Evolutionary conservation across 1,140 invertebrate species (phyloP).

Genomic region (Akabosia matsudoensis): DNA sequence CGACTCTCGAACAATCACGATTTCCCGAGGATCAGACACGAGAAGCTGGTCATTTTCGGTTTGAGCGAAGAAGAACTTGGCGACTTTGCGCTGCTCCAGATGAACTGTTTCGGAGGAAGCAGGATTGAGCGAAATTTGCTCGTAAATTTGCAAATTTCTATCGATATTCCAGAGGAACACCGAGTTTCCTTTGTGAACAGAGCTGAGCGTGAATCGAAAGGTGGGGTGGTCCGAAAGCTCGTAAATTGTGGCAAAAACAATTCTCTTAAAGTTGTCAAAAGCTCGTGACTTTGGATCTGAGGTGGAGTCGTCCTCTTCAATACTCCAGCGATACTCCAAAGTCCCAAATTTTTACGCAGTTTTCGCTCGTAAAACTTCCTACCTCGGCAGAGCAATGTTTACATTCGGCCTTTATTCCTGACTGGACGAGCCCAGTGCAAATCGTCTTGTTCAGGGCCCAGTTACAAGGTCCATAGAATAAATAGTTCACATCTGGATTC

Average conservation of each 20-base stretch:
- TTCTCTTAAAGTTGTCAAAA: slow-evolving; percentile 34
- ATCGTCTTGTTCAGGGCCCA: slow-evolving; percentile 36
- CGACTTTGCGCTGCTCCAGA: slow-evolving; percentile 28
- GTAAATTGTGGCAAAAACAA: slow-evolving; percentile 37
- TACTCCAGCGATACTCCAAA: slow-evolving; percentile 32
- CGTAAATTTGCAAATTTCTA: slow-evolving; percentile 32
- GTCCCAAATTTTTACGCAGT: slow-evolving; percentile 38
- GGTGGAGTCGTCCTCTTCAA: background rate
- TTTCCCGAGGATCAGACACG: background rate
- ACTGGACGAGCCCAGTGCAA: background rate
- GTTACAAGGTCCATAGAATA: slow-evolving; percentile 40
- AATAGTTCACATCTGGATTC: slow-evolving; percentile 24
- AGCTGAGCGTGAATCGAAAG: slow-evolving; percentile 34
- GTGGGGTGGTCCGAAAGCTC: slow-evolving; percentile 36
- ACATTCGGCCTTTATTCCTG: slow-evolving; percentile 25
- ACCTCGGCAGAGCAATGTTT: slow-evolving; percentile 29
- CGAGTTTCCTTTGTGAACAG: background rate
- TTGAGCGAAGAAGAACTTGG: slow-evolving; percentile 35
- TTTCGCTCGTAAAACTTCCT: slow-evolving; percentile 27
- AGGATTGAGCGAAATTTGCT: background rate
- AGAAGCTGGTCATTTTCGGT: background rate
- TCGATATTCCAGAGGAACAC: slow-evolving; percentile 42
- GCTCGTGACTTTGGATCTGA: background rate
- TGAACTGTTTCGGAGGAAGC: background rate
- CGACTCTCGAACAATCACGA: slow-evolving; percentile 3